These are phyloP conservation scores for Gastrophryne carolinensis DNA, from an alignment of 2,797 vertebrate genomes.

Conservation along the genomic window DNA sequence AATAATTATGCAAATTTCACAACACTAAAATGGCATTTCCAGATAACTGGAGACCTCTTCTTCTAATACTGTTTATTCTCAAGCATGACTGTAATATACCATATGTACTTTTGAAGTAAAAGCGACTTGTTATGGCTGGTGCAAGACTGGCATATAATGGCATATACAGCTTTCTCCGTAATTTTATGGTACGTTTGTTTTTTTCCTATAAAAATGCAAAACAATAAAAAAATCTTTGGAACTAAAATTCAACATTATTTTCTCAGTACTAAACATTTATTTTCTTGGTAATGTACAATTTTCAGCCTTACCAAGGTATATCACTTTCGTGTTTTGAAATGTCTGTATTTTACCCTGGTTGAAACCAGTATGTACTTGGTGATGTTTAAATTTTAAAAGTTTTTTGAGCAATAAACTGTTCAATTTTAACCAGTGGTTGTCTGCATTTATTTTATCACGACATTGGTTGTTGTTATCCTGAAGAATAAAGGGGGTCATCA, in stretches of 20 bases:
- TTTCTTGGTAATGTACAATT: constrained; percentile 15
- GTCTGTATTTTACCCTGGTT: constrained; percentile 44
- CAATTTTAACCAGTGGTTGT: constrained; percentile 21
- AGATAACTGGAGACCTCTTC: neutral
- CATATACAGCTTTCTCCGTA: neutral
- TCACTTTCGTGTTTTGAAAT: constrained; percentile 45
- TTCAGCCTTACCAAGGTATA: constrained; percentile 26
- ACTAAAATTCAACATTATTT: neutral
- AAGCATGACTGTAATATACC: constrained; percentile 34
- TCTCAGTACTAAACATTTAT: neutral
- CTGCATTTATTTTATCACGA: constrained; percentile 3
- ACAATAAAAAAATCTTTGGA: neutral
- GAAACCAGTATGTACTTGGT: constrained; percentile 35
- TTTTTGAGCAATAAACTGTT: constrained; percentile 51
- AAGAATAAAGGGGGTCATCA: too few relatives aligned
- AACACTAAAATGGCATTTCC: constrained; percentile 51
- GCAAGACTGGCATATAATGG: neutral
- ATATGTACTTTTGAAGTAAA: neutral
- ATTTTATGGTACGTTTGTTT: neutral
- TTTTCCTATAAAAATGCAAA: neutral
- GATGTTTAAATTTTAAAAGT: constrained; percentile 43
- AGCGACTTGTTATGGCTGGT: constrained; percentile 3
- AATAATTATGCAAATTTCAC: constrained; percentile 64
- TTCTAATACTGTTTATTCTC: constrained; percentile 4
- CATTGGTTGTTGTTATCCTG: neutral